Evolutionary conservation across 2,113 vertebrate species (phyloP), one percentile per base, ranked within the genome.

Genomic region (Oreochromis niloticus): DNA sequence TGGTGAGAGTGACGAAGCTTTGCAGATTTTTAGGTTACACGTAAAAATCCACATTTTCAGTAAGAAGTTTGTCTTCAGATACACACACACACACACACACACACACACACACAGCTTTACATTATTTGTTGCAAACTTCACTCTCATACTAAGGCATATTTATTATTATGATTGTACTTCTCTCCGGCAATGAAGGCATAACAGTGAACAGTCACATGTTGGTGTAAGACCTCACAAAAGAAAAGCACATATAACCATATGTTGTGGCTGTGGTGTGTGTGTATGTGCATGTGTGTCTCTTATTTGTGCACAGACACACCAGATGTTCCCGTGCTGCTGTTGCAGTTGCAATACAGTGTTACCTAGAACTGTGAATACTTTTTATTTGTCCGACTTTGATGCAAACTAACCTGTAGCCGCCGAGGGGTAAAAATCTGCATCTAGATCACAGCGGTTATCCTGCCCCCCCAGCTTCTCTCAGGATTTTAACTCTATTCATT

Each of bases 141-240:
- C 16, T 30, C 71, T 78, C 24, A 50, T 73, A 73, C 39, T 46
- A 73, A 43, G 22, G 5, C n/a, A 46, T 78, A 50, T 78, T 78
- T 78, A 78, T 84, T 54, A 57, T 12, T 43, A 80, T 50, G 43
- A 90, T 86, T 89, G 73, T 89, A 46, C 85, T 14, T 92, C 41
- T 84, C 41, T 88, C 89, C 90, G 86, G 91, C 16, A 43, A 91
- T 94, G 94, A 95, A 94, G 93, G 87, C 81, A 22, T 32, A 82
- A 59, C 80, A 54, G 66, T 41, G 46, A 80, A 22, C 17, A 22
- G 30, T 79, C 78, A 30, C 81, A 24, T 22, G 34, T 19, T 78
- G 43, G 3, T 50, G 9, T 78, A 78, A 78, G 43, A 78, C 63
- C 19, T 41, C 63, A 68, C 6, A 75, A 48, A 75, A 50, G 61